phyloP scores from a whole-genome alignment of 1,140 invertebrate genomes.

The Papilio xuthus region DNA sequence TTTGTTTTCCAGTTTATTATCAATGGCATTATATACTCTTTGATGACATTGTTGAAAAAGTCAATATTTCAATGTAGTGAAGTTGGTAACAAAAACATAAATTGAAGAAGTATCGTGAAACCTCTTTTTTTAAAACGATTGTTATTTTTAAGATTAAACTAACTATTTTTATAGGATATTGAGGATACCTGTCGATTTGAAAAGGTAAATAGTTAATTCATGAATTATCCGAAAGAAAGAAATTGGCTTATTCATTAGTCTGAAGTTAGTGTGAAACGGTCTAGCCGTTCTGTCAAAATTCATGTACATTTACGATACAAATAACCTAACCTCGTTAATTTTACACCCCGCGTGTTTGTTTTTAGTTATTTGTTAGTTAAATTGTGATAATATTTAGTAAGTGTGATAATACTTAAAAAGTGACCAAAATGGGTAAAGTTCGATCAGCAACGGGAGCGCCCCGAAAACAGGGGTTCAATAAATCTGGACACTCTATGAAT shows the following conservation, averaged over 20 bases:
- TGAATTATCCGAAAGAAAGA: background rate
- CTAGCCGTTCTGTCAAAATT: constrained; percentile 33
- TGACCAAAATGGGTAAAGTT: constrained; percentile 86
- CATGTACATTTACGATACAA: constrained; percentile 26
- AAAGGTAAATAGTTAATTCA: constrained; percentile 31
- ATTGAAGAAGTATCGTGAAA: background rate
- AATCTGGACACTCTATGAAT: constrained; percentile 93
- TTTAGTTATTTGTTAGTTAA: constrained; percentile 30
- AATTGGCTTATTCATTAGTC: background rate
- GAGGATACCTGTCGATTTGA: background rate
- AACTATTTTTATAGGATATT: background rate
- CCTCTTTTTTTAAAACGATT: background rate
- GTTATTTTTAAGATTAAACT: background rate
- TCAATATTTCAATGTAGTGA: background rate
- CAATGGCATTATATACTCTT: too few relatives aligned
- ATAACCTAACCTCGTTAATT: constrained; percentile 33
- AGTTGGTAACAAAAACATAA: constrained; percentile 12
- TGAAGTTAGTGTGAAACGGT: constrained; percentile 41
- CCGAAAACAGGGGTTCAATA: constrained; percentile 89
- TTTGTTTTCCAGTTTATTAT: background rate
- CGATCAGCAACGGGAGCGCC: constrained; percentile 85
- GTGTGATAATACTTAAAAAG: constrained; percentile 31
- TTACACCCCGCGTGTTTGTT: constrained; percentile 43
- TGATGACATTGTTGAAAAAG: too few relatives aligned
- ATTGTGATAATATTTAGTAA: constrained; percentile 28